Evolutionary conservation across 2,113 vertebrate genomes (phyloP).

Genomic region (Zootoca vivipara): DNA sequence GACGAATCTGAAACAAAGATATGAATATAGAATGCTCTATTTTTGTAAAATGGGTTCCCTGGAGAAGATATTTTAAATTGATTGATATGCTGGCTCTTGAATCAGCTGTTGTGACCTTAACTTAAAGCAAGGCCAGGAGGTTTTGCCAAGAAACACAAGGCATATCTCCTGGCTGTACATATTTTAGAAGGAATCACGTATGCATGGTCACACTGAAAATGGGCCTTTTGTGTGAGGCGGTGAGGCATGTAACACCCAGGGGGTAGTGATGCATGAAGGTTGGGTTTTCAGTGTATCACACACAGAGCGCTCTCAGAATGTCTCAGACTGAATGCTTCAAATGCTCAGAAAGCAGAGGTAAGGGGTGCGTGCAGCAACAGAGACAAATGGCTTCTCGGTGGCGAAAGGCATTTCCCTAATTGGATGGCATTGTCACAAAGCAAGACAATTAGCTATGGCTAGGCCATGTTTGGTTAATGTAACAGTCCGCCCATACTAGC

Average conservation of each 20-base stretch:
- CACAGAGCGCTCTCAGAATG: background rate
- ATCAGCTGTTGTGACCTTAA: conserved; percentile 33
- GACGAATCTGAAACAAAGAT: background rate
- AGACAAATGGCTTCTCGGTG: background rate
- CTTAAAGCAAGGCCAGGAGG: conserved; percentile 9
- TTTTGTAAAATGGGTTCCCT: conserved; percentile 1
- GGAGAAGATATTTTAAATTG: conserved; percentile 27
- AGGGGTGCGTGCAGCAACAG: background rate
- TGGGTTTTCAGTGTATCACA: conserved; percentile 27
- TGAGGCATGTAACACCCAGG: background rate
- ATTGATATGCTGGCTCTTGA: background rate
- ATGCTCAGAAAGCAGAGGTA: background rate
- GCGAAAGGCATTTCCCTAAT: background rate
- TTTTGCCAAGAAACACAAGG: conserved; percentile 17
- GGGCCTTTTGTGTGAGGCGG: conserved; percentile 4
- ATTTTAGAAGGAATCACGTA: conserved; percentile 17
- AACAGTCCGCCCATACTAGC: background rate
- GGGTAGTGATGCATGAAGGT: rapidly evolving
- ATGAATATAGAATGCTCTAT: conserved; percentile 12
- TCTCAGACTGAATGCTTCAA: background rate
- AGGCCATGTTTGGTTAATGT: background rate
- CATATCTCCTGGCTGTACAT: conserved; percentile 7
- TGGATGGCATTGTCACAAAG: background rate
- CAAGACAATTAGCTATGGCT: background rate
- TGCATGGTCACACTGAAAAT: background rate